These are phyloP conservation scores for Ascaphus truei DNA, from an alignment of 2,113 vertebrate species.

Conservation along the genomic window DNA sequence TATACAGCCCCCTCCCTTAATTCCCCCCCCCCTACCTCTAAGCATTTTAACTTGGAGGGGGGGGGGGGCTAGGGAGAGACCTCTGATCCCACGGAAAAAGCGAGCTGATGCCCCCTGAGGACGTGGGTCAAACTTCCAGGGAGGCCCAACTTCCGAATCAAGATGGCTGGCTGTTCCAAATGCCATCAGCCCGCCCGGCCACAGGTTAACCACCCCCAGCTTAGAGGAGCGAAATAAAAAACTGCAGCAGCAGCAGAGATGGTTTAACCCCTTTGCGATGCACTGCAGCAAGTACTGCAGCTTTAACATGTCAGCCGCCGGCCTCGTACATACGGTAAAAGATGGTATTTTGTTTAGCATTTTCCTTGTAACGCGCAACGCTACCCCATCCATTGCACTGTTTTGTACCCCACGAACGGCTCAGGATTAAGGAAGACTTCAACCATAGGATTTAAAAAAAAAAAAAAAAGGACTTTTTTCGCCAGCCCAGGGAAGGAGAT, in stretches of 20 bases:
- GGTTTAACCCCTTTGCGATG: not conserved
- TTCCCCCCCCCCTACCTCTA: too few species aligned
- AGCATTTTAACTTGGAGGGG: too few species aligned
- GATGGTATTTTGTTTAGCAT: not conserved
- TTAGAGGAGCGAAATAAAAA: not conserved
- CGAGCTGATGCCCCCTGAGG: too few species aligned
- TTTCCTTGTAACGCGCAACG: not conserved
- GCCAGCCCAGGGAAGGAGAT: not conserved
- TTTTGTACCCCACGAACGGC: not conserved
- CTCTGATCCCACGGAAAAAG: too few species aligned
- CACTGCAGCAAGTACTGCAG: not conserved
- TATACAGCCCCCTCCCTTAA: too few species aligned
- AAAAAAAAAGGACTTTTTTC: not conserved
- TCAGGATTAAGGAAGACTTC: constrained; percentile 24
- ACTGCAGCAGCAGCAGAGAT: not conserved
- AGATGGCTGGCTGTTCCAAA: too few species aligned
- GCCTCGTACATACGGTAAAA: not conserved
- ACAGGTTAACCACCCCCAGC: not conserved
- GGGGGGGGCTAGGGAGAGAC: too few species aligned
- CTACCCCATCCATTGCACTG: not conserved
- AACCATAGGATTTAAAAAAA: not conserved
- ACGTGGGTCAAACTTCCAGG: too few species aligned
- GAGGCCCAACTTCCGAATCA: too few species aligned
- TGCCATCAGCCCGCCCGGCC: too few species aligned
- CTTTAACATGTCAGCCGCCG: not conserved